Conservation (phyloP, 2,797 vertebrate genomes). For the Dermochelys coriacea region DNA sequence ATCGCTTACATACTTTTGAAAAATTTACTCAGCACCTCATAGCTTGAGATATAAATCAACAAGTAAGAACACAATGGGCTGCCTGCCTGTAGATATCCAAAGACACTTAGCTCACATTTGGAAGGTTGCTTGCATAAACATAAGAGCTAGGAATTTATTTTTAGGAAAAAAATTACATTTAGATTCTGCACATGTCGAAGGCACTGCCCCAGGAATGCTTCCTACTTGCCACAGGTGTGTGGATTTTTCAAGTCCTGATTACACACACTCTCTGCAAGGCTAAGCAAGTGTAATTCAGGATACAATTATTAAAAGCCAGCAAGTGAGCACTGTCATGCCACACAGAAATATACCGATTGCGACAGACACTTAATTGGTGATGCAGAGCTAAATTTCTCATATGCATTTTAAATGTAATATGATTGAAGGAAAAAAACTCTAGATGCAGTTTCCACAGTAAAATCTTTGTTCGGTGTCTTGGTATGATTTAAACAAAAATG, state of each 20-base stretch:
- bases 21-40: neutral
- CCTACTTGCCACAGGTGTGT: neutral
- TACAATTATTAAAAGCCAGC: constrained; percentile 27
- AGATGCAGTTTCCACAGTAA: neutral
- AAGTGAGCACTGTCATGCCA: neutral
- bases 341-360: constrained; percentile 30
- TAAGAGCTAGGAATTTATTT: neutral
- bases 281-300: constrained; percentile 43
- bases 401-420: constrained; percentile 27
- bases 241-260: constrained; percentile 4
- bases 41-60: neutral
- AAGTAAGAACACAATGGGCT: neutral
- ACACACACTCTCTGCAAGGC: neutral
- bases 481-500: neutral
- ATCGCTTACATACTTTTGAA: neutral
- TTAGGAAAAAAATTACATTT: neutral
- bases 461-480: neutral
- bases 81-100: neutral
- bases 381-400: constrained; percentile 17
- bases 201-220: neutral
- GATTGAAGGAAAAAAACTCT: neutral
- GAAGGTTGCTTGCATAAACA: neutral
- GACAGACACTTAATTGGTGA: neutral
- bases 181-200: constrained; percentile 17
- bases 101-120: neutral